These are phyloP conservation scores for Pegoplata infirma DNA, from an alignment of 2,888 invertebrate species.

Conservation along the genomic window DNA sequence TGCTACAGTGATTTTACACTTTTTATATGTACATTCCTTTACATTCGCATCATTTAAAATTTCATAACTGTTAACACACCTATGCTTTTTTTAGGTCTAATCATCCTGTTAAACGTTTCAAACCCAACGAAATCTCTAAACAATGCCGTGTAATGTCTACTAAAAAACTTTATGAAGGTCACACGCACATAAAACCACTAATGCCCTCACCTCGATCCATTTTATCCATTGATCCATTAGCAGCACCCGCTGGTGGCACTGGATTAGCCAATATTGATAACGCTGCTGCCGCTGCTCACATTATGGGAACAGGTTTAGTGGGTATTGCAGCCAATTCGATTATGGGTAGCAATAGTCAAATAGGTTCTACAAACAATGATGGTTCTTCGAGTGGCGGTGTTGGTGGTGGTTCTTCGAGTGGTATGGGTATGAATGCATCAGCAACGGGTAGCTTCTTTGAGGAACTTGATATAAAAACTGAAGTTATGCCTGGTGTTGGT, in stretches of 20 bases:
- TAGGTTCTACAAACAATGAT: slow-evolving; percentile 37
- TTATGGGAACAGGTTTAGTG: slow-evolving; percentile 67
- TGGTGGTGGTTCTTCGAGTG: slow-evolving; percentile 48
- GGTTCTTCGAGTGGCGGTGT: slow-evolving; percentile 47
- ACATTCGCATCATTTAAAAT: too few relatives aligned
- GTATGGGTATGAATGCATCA: slow-evolving; percentile 49
- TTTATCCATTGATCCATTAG: slow-evolving; percentile 71
- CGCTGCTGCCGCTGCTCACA: too few relatives aligned
- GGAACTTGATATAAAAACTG: slow-evolving; percentile 71
- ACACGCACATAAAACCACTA: slow-evolving; percentile 79
- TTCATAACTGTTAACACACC: too few relatives aligned
- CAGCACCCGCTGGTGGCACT: slow-evolving; percentile 44
- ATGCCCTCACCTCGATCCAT: slow-evolving; percentile 77
- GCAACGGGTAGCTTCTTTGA: slow-evolving; percentile 67
- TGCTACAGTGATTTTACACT: too few relatives aligned
- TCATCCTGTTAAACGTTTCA: slow-evolving; percentile 93
- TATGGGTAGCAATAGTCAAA: slow-evolving; percentile 54
- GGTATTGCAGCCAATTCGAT: slow-evolving; percentile 68
- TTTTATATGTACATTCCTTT: too few relatives aligned
- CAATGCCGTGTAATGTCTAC: slow-evolving; percentile 76
- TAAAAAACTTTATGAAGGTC: slow-evolving; percentile 82
- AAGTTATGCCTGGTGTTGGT: slow-evolving; percentile 66
- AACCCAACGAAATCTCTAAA: slow-evolving; percentile 81
- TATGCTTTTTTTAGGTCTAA: too few relatives aligned
- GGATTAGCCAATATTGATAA: slow-evolving; percentile 12